A percentile compares a stretch with the other conserved stretches of the same genome.
Evolutionary conservation across 2,888 invertebrate genomes (phyloP).

Genomic region (Polylopha cassiicola): DNA sequence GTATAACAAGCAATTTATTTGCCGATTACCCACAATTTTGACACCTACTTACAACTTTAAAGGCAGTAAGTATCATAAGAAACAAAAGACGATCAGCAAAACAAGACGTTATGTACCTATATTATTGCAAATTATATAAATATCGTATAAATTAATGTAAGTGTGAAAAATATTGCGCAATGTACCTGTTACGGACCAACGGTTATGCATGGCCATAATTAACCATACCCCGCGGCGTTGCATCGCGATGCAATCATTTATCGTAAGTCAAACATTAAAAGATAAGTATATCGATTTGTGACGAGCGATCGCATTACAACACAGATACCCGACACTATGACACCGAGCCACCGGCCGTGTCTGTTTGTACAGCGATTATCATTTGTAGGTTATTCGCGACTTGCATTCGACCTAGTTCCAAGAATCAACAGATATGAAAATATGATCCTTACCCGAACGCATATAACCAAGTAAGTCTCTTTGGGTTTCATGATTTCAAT

Average conservation of each 20-base stretch:
- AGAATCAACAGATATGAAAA: slow-evolving; percentile 26
- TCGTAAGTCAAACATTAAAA: slow-evolving; percentile 56
- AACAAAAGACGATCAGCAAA: too few species aligned
- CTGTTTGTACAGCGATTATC: slow-evolving; percentile 47
- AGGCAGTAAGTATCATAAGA: too few species aligned
- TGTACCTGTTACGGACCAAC: slow-evolving; percentile 14
- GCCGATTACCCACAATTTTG: too few species aligned
- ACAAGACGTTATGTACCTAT: background rate
- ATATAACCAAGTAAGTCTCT: slow-evolving; percentile 5
- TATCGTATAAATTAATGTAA: slow-evolving; percentile 2
- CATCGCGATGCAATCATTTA: slow-evolving; percentile 54
- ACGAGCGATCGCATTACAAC: slow-evolving; percentile 61
- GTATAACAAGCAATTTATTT: too few species aligned
- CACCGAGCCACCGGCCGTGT: slow-evolving; percentile 55
- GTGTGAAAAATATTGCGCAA: slow-evolving; percentile 16
- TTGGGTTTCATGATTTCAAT: slow-evolving; percentile 5
- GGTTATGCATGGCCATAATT: slow-evolving; percentile 32
- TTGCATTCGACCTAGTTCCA: slow-evolving; percentile 46
- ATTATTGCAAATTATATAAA: slow-evolving; percentile 1
- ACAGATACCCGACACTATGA: slow-evolving; percentile 54
- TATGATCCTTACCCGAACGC: slow-evolving; percentile 11
- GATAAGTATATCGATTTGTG: slow-evolving; percentile 67
- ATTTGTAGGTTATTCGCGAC: slow-evolving; percentile 39
- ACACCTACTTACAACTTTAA: too few species aligned
- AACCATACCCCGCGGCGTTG: slow-evolving; percentile 61